phyloP scores from a whole-genome alignment of 2,888 invertebrate species.

The Asteroscopus sphinx region DNA sequence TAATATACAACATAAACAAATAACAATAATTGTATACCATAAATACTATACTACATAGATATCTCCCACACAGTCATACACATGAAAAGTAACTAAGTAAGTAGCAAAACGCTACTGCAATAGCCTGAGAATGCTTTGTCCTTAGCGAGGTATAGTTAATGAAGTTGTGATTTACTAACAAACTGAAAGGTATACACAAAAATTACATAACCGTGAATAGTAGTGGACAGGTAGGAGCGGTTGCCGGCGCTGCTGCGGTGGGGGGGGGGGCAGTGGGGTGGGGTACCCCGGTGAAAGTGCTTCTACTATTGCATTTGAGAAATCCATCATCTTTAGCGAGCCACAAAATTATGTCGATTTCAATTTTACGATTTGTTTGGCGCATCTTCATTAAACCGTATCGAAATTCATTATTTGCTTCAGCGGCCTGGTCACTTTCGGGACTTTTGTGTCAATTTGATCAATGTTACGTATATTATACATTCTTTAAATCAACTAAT shows the following conservation, averaged over 20 bases:
- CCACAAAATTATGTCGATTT: slow-evolving; percentile 71
- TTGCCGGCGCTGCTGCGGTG: slow-evolving; percentile 41
- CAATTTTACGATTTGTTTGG: slow-evolving; percentile 64
- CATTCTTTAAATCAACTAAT: neutral
- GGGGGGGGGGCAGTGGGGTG: slow-evolving; percentile 25
- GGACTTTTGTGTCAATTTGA: slow-evolving; percentile 7
- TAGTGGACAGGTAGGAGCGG: slow-evolving; percentile 51
- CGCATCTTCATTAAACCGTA: slow-evolving; percentile 54
- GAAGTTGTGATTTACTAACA: slow-evolving; percentile 64
- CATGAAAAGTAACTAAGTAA: slow-evolving; percentile 46
- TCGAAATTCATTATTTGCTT: slow-evolving; percentile 47
- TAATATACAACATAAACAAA: slow-evolving; percentile 41
- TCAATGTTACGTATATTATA: neutral
- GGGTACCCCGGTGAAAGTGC: slow-evolving; percentile 78
- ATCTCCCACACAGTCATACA: slow-evolving; percentile 35
- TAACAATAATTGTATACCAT: slow-evolving; percentile 30
- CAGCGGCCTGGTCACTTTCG: slow-evolving; percentile 32
- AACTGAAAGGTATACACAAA: slow-evolving; percentile 54
- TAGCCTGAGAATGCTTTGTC: slow-evolving; percentile 56
- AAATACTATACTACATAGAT: slow-evolving; percentile 38
- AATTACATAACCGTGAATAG: slow-evolving; percentile 66
- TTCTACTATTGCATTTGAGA: slow-evolving; percentile 73
- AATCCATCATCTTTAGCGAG: slow-evolving; percentile 73
- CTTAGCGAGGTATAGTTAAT: slow-evolving; percentile 64
- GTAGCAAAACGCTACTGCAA: slow-evolving; percentile 40